Conservation (phyloP, 1,140 invertebrate species). For the Trichonephila inaurata region DNA sequence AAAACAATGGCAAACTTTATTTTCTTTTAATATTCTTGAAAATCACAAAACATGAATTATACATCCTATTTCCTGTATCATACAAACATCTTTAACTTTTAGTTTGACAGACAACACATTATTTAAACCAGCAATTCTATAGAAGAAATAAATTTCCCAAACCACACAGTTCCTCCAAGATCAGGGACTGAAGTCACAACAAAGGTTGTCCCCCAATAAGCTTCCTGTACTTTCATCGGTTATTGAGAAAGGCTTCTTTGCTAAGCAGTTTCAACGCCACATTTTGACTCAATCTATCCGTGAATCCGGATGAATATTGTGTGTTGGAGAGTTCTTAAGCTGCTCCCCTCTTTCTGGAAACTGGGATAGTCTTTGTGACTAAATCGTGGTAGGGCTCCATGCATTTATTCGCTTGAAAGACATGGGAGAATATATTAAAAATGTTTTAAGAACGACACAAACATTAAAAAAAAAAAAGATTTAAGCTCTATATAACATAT, state of each 20-base stretch:
- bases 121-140: neutral
- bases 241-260: neutral
- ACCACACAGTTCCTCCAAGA: neutral
- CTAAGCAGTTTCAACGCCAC: neutral
- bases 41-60: no score
- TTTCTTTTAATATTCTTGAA: no score
- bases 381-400: neutral
- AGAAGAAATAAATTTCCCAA: neutral
- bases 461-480: no score
- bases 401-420: no score
- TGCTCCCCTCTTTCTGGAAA: neutral
- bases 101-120: neutral
- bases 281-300: neutral
- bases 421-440: no score
- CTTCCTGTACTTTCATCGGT: neutral
- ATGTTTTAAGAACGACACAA: no score
- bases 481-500: no score
- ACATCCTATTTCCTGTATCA: neutral
- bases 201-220: conserved; percentile 1
- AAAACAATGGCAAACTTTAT: no score
- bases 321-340: neutral
- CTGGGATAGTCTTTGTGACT: neutral
- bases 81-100: neutral
- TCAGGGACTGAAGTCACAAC: neutral
- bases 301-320: neutral